A percentile compares a stretch with the other conserved stretches of the same genome.
These are phyloP conservation scores for Actinia equina DNA, from an alignment of 64 coral and sea anemone genomes.

Conservation along the genomic window DNA sequence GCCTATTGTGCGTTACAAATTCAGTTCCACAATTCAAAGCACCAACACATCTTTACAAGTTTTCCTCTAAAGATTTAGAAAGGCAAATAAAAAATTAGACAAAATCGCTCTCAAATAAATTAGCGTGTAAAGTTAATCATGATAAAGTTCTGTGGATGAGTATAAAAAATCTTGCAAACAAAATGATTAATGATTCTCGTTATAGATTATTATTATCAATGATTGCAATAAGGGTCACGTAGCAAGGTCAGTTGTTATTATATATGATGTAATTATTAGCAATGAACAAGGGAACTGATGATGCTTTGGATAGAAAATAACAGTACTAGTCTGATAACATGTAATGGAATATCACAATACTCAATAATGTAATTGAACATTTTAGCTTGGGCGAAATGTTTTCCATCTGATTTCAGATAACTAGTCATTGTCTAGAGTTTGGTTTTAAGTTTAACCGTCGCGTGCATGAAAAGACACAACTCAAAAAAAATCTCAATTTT, in stretches of 20 bases:
- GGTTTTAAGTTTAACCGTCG: too few species aligned
- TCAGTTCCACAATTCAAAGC: too few species aligned
- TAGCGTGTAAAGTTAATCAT: background rate
- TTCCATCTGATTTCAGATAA: too few species aligned
- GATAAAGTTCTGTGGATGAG: background rate
- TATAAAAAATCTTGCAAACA: background rate
- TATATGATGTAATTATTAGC: background rate
- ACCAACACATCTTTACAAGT: too few species aligned
- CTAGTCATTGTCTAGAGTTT: too few species aligned
- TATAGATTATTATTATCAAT: background rate
- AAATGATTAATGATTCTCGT: background rate
- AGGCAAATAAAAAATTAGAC: too few species aligned
- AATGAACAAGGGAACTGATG: conserved; percentile 12
- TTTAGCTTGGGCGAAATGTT: too few species aligned
- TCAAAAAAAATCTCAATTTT: too few species aligned
- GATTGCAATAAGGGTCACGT: background rate
- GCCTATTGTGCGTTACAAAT: too few species aligned
- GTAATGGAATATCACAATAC: background rate
- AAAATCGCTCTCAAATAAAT: too few species aligned
- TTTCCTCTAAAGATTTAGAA: too few species aligned
- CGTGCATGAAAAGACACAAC: too few species aligned
- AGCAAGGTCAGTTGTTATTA: background rate
- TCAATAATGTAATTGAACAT: background rate
- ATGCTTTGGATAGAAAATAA: background rate
- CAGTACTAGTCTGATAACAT: background rate